Conservation (phyloP, 2,888 invertebrate species). For the Agrochola macilenta region DNA sequence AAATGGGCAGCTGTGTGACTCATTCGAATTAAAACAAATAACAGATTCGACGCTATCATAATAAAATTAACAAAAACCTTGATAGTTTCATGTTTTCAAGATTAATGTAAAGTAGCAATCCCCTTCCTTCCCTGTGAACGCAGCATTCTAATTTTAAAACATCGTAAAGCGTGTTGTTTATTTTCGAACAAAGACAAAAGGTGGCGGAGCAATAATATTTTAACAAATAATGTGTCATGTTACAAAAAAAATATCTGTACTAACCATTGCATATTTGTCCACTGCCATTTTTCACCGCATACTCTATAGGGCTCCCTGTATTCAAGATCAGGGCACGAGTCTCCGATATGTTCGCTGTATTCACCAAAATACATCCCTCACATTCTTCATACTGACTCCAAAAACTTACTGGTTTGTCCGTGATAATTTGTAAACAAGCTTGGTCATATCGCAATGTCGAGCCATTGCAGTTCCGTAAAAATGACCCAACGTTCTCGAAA, state of each 20-base stretch:
- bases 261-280: constrained; percentile 84
- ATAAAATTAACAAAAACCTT: constrained; percentile 5
- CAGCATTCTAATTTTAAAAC: constrained; percentile 41
- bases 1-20: constrained; percentile 65
- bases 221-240: constrained; percentile 42
- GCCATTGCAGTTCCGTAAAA: constrained; percentile 80
- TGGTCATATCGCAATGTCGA: constrained; percentile 81
- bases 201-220: constrained; percentile 56
- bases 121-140: not conserved
- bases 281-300: constrained; percentile 73
- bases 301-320: constrained; percentile 82
- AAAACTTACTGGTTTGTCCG: constrained; percentile 78
- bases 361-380: constrained; percentile 80
- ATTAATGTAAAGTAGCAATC: not conserved
- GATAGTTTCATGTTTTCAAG: not conserved
- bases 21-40: constrained; percentile 33
- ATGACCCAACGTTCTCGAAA: constrained; percentile 83
- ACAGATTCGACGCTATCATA: not conserved
- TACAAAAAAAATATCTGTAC: constrained; percentile 35
- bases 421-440: constrained; percentile 85
- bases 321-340: constrained; percentile 75
- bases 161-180: constrained; percentile 31
- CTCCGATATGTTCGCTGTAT: constrained; percentile 70
- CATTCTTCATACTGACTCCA: constrained; percentile 88
- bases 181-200: constrained; percentile 54